These are phyloP conservation scores for Drosophila paramelanica DNA, from an alignment of 2,888 invertebrate species.

Conservation along the genomic window DNA sequence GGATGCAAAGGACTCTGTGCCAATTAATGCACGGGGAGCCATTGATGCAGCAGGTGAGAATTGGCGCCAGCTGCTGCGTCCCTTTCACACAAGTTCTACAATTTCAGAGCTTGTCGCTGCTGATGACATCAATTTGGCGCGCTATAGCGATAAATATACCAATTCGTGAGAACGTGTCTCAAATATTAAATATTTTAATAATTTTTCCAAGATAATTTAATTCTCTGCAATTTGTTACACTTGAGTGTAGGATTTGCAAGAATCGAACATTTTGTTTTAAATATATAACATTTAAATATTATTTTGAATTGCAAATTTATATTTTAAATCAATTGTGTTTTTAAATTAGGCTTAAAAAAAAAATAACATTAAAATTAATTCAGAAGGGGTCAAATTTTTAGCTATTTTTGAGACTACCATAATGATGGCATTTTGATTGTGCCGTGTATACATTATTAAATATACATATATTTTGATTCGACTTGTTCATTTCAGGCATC, in stretches of 20 bases:
- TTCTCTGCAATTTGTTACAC: too few species aligned
- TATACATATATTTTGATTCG: too few species aligned
- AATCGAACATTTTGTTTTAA: neutral
- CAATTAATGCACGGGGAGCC: neutral
- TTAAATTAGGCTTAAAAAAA: too few species aligned
- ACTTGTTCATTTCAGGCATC: neutral
- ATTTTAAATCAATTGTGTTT: too few species aligned
- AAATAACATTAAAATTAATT: too few species aligned
- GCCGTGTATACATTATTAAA: too few species aligned
- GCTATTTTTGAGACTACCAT: too few species aligned
- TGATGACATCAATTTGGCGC: slow-evolving; percentile 7
- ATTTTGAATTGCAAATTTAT: too few species aligned
- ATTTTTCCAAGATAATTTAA: neutral
- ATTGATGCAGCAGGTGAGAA: slow-evolving; percentile 9
- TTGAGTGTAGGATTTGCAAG: neutral
- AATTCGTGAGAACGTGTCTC: neutral
- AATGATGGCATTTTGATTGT: too few species aligned
- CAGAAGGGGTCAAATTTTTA: too few species aligned
- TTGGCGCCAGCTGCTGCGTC: neutral
- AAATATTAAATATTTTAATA: neutral
- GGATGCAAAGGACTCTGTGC: neutral
- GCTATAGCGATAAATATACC: neutral
- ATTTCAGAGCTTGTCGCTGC: slow-evolving; percentile 12
- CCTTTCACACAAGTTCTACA: neutral
- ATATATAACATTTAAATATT: too few species aligned